These are phyloP conservation scores for Drosophila paramelanica DNA, from an alignment of 2,888 invertebrate genomes.

Conservation along the genomic window DNA sequence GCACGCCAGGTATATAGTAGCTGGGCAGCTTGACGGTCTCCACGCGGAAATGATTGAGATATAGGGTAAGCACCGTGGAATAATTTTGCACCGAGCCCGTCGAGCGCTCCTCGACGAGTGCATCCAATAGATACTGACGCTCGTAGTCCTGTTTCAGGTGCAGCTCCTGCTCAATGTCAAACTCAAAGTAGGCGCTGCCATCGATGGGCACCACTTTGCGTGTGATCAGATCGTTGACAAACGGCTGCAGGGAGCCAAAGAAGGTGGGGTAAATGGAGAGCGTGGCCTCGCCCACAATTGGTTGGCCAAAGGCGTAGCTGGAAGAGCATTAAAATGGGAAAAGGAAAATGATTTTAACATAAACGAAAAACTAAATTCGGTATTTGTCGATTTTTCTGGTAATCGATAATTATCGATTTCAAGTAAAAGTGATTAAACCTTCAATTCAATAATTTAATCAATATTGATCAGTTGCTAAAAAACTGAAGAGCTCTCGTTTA, in stretches of 20 bases:
- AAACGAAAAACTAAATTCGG: no score
- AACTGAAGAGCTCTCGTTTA: no score
- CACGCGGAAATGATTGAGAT: slow-evolving; percentile 91
- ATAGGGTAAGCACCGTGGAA: slow-evolving; percentile 91
- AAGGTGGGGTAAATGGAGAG: slow-evolving; percentile 92
- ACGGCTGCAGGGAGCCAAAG: slow-evolving; percentile 86
- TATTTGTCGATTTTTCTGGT: not conserved
- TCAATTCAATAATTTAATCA: no score
- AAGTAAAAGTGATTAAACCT: no score
- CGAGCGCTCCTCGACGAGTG: slow-evolving; percentile 94
- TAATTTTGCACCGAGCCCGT: slow-evolving; percentile 93
- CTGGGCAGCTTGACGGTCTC: slow-evolving; percentile 93
- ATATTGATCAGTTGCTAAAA: no score
- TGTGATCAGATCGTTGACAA: slow-evolving; percentile 85
- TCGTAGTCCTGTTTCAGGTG: slow-evolving; percentile 92
- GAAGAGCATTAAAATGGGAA: not conserved
- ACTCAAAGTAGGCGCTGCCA: slow-evolving; percentile 89
- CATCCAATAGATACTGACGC: slow-evolving; percentile 93
- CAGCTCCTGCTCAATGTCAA: slow-evolving; percentile 92
- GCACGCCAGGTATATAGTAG: slow-evolving; percentile 96
- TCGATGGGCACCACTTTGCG: slow-evolving; percentile 90
- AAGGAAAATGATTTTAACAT: not conserved
- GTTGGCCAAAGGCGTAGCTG: slow-evolving; percentile 88
- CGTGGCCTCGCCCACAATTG: slow-evolving; percentile 94
- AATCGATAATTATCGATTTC: not conserved